Conservation (phyloP, 2,797 vertebrate species). For the Apogon hyalosoma region DNA sequence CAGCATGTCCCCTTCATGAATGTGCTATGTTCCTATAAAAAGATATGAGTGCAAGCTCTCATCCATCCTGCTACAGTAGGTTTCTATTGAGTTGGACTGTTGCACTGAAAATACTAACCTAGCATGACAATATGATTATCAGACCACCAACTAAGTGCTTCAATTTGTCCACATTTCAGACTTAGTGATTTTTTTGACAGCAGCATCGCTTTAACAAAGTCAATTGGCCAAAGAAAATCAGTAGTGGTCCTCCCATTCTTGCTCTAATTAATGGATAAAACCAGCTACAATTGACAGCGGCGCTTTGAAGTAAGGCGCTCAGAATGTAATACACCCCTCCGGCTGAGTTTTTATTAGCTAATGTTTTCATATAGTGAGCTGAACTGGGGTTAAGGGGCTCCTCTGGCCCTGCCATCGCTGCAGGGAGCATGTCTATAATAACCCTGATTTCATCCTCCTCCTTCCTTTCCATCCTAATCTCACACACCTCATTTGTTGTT, state of each 20-base stretch:
- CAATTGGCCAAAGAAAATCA: slow-evolving; percentile 44
- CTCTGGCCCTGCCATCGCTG: slow-evolving; percentile 23
- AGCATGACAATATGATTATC: slow-evolving; percentile 43
- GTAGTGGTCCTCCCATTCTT: slow-evolving; percentile 33
- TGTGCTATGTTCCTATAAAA: slow-evolving; percentile 10
- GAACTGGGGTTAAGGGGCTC: slow-evolving; percentile 41
- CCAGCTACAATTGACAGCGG: slow-evolving; percentile 43
- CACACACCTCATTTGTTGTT: slow-evolving; percentile 21
- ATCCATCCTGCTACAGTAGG: slow-evolving; percentile 4
- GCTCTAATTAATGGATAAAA: slow-evolving; percentile 59
- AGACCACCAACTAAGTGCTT: slow-evolving; percentile 23
- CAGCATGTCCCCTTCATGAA: background rate
- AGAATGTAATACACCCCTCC: slow-evolving; percentile 45
- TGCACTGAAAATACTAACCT: slow-evolving; percentile 15
- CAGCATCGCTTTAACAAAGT: slow-evolving; percentile 33
- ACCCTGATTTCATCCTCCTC: slow-evolving; percentile 14
- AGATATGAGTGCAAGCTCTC: slow-evolving; percentile 16
- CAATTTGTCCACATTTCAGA: slow-evolving; percentile 41
- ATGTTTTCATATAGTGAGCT: slow-evolving; percentile 52
- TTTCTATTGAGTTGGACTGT: slow-evolving; percentile 11
- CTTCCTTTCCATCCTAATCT: slow-evolving; percentile 26
- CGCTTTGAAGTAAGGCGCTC: slow-evolving; percentile 56
- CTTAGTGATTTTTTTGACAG: slow-evolving; percentile 31
- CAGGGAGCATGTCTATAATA: slow-evolving; percentile 39
- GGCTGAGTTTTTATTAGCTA: slow-evolving; percentile 55